Evolutionary conservation across 2,888 invertebrate genomes (phyloP).

Genomic region (Eugnorisma glareosa): DNA sequence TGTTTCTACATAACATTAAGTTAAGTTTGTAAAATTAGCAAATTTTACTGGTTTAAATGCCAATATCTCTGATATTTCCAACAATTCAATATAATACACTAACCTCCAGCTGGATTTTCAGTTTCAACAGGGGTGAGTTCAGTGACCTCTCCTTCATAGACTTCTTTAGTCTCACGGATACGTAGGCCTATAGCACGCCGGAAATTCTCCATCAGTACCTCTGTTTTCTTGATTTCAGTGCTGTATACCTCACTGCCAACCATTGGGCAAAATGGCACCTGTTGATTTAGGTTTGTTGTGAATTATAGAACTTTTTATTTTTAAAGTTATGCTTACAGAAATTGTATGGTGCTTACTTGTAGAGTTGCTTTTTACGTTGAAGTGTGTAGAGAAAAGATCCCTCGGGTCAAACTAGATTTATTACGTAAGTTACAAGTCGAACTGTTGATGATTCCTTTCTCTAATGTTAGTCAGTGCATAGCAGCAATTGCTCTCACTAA

Average conservation of each 20-base stretch:
- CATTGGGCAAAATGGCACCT: slow-evolving; percentile 97
- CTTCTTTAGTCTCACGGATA: slow-evolving; percentile 99
- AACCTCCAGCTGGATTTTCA: slow-evolving; percentile 98
- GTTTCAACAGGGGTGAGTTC: slow-evolving; percentile 99
- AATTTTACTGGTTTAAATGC: background rate
- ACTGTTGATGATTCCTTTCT: no score
- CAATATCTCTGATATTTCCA: background rate
- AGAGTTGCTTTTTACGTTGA: no score
- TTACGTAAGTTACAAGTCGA: no score
- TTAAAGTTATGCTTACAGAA: background rate
- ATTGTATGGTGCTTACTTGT: no score
- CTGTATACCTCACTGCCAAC: slow-evolving; percentile 99
- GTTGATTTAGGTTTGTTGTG: slow-evolving; percentile 25
- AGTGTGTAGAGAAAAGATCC: no score
- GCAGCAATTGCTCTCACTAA: no score
- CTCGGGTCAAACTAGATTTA: no score
- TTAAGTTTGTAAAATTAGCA: background rate
- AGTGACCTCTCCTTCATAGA: slow-evolving; percentile 99
- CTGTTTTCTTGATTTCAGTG: slow-evolving; percentile 99
- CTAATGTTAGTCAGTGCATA: no score
- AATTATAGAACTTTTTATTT: background rate
- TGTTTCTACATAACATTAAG: background rate
- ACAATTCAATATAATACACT: slow-evolving; percentile 3
- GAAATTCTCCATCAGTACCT: slow-evolving; percentile 99
- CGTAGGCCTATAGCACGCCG: slow-evolving; percentile 98